Percentiles rank a stretch among this genome's conserved stretches.
Evolutionary conservation across 2,797 vertebrate species (phyloP).

Genomic region (Leptatherina wallacei): DNA sequence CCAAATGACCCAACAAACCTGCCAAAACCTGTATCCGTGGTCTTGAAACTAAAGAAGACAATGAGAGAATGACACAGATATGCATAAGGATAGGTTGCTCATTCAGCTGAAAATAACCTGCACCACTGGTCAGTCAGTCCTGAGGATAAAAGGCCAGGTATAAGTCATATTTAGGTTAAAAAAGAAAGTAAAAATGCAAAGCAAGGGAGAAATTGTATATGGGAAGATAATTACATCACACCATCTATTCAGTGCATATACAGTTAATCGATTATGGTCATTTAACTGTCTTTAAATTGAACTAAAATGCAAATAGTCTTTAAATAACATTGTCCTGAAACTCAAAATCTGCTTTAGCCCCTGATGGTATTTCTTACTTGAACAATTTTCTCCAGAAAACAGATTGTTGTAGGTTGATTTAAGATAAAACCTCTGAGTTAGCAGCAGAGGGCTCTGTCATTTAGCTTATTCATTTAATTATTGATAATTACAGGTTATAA

Average conservation of each 20-base stretch:
- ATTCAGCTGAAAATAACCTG: constrained; percentile 26
- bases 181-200: not conserved
- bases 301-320: not conserved
- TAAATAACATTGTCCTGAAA: not conserved
- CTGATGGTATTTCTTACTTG: not conserved
- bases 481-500: too few species aligned
- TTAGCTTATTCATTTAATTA: too few species aligned
- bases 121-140: constrained; percentile 2
- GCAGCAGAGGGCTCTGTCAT: too few species aligned
- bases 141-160: not conserved
- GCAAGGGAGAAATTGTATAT: not conserved
- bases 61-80: constrained; percentile 64
- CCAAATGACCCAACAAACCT: constrained; percentile 65
- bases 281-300: not conserved
- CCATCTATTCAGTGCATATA: not conserved
- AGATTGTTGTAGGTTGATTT: too few species aligned
- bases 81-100: constrained; percentile 32
- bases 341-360: too few species aligned
- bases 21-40: constrained; percentile 65
- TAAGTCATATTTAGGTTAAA: not conserved
- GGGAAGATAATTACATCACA: not conserved
- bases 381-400: not conserved
- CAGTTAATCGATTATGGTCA: not conserved
- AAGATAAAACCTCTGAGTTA: too few species aligned
- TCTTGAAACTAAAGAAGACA: constrained; percentile 73